Conservation (phyloP, 2,888 invertebrate genomes). For the Pardosa pseudoannulata region DNA sequence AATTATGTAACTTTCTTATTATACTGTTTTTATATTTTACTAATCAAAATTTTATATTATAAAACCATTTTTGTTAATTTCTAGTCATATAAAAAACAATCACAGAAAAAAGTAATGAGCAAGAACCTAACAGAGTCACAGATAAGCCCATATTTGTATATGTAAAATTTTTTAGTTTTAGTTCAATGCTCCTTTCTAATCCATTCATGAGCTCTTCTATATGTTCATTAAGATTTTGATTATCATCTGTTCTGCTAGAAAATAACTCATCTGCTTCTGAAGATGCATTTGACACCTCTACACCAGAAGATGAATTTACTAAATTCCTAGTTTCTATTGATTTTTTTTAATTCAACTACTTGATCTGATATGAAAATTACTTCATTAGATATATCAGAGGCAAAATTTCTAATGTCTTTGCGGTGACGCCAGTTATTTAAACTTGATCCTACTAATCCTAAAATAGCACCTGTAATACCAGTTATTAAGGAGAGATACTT, state of each 20-base stretch:
- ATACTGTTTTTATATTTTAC: too few relatives aligned
- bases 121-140: background rate
- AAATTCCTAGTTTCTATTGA: conserved; percentile 18
- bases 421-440: conserved; percentile 58
- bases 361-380: conserved; percentile 31
- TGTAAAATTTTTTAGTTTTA: conserved; percentile 36
- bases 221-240: background rate
- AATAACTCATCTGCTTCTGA: conserved; percentile 13
- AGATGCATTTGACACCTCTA: background rate
- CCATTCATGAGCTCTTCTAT: conserved; percentile 16
- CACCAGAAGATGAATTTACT: background rate
- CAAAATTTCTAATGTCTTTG: conserved; percentile 58
- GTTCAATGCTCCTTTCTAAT: conserved; percentile 35
- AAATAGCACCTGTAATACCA: conserved; percentile 46
- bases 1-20: too few relatives aligned
- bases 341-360: conserved; percentile 35
- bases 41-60: too few relatives aligned
- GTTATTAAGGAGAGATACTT: conserved; percentile 61
- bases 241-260: background rate
- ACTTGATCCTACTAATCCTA: conserved; percentile 51
- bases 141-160: conserved; percentile 4
- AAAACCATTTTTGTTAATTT: background rate
- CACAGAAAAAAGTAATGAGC: background rate
- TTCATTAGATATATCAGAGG: conserved; percentile 31
- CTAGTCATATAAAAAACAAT: background rate